Evolutionary conservation across 2,113 vertebrate species (phyloP), one percentile per base, ranked within the genome.

Genomic region (Sinocyclocheilus grahami): DNA sequence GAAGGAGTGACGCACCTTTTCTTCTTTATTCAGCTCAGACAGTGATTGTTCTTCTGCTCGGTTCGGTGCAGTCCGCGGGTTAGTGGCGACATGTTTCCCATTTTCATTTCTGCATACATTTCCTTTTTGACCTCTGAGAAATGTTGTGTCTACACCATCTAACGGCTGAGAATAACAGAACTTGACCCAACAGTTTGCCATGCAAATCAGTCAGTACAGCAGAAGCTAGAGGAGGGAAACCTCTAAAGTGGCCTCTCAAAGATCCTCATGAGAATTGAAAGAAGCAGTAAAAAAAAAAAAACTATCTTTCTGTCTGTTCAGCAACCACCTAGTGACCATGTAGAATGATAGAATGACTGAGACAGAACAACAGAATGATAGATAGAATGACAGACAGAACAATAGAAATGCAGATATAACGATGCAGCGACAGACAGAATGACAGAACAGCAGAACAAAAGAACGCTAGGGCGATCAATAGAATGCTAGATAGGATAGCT

Each of bases 141-240:
- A 22, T 51, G 16, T 30, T 48, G 72, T 33, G 51, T 27, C 39
- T 76, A 18, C 55, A 76, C 24, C 16, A 63, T 65, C 72, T 51
- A 27, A 63, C 6, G 37, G 24, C n/a, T 27, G 16, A 74, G n/a
- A 85, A 85, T 63, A 48, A 63, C 55, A 78, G 74, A 65, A 10
- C 46, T 20, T 39, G 30, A 69, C 16, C 62, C 30, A 14, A 78
- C 39, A 65, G 60, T 69, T 85, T 65, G 62, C 27, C 75, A 85
- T 85, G 60, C 60, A 85, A 78, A 78, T 85, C 75, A 85, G 20
- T 85, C 83, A 22, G 18, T 84, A 46, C 37, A 27, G 16, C 27
- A 33, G 42, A 60, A 37, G 46, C 63, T 22, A 4, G 20, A 62
- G 5, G 20, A 63, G 33, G 22, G 27, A 62, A 22, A 67, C 27